Percentiles rank a stretch among this genome's conserved stretches.
phyloP scores from a whole-genome alignment of 2,888 invertebrate genomes.

The Megastigmus dorsalis region DNA sequence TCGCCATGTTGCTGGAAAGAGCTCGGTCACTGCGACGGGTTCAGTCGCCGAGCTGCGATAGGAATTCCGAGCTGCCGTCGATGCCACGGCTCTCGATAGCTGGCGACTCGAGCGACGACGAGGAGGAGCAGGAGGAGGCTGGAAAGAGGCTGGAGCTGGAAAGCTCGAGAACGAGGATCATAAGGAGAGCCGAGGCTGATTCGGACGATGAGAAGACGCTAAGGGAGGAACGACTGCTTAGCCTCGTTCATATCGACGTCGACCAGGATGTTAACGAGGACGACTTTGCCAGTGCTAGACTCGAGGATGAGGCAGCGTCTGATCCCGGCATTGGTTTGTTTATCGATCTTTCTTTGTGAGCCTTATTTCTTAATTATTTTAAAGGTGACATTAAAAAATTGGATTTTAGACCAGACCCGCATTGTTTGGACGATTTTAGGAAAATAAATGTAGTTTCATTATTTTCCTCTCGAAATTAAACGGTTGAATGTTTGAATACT shows the following conservation, averaged over 20 bases:
- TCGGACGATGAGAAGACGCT: conserved; percentile 28
- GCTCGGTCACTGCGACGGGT: conserved; percentile 1
- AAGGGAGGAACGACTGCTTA: neutral
- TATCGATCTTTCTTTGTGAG: neutral
- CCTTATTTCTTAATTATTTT: too few species aligned
- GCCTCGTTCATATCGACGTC: neutral
- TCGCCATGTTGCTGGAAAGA: conserved; percentile 8
- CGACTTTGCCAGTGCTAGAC: neutral
- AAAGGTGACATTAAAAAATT: too few species aligned
- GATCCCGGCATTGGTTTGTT: neutral
- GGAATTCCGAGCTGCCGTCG: neutral
- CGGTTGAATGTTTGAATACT: too few species aligned
- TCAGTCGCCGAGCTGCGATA: neutral
- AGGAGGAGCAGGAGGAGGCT: neutral
- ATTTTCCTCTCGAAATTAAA: too few species aligned
- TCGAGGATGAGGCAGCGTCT: neutral
- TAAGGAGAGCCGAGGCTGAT: neutral
- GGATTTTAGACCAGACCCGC: too few species aligned
- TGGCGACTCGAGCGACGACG: neutral
- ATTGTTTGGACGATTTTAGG: too few species aligned
- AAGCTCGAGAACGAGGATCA: conserved; percentile 30
- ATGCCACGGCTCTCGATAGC: too few species aligned
- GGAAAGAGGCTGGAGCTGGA: neutral
- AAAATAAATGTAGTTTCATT: too few species aligned
- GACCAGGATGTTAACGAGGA: conserved; percentile 1